phyloP scores from a whole-genome alignment of 2,888 invertebrate species.

The Acanthococcus lagerstroemiae region DNA sequence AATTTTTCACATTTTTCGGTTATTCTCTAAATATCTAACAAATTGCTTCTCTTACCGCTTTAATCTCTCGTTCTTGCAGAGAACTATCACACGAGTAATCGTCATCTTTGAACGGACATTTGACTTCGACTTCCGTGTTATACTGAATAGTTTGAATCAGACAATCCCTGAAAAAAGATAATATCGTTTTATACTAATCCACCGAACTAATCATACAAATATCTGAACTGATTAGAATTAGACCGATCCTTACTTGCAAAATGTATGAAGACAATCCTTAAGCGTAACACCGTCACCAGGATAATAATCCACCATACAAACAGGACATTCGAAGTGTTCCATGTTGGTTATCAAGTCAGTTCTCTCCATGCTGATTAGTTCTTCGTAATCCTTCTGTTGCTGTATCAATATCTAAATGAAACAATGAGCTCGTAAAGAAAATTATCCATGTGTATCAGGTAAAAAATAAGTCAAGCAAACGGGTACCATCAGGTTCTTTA shows the following conservation, averaged over 20 bases:
- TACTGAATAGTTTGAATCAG: conserved; percentile 60
- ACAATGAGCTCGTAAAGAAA: too few relatives aligned
- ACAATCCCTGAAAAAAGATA: conserved; percentile 47
- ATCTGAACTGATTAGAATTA: too few relatives aligned
- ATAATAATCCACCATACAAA: conserved; percentile 61
- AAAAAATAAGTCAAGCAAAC: too few relatives aligned
- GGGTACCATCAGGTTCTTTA: too few relatives aligned
- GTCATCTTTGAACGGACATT: conserved; percentile 70
- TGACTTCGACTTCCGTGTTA: conserved; percentile 65
- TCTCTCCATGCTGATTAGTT: conserved; percentile 60
- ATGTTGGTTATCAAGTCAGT: conserved; percentile 61
- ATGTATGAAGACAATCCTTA: conserved; percentile 76
- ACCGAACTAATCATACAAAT: background rate
- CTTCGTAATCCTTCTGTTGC: conserved; percentile 45
- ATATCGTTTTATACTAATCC: too few relatives aligned
- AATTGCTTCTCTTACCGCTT: conserved; percentile 53
- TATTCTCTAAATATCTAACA: too few relatives aligned
- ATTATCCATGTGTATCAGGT: too few relatives aligned
- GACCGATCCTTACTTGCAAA: conserved; percentile 67
- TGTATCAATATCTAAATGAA: too few relatives aligned
- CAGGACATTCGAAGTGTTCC: conserved; percentile 67
- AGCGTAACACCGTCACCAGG: conserved; percentile 62
- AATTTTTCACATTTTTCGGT: too few relatives aligned
- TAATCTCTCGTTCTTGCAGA: conserved; percentile 77
- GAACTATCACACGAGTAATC: conserved; percentile 62